Evolutionary conservation across 2,113 vertebrate genomes (phyloP), one percentile per base, ranked within the genome.

Genomic region (Muscicapa adusta): DNA sequence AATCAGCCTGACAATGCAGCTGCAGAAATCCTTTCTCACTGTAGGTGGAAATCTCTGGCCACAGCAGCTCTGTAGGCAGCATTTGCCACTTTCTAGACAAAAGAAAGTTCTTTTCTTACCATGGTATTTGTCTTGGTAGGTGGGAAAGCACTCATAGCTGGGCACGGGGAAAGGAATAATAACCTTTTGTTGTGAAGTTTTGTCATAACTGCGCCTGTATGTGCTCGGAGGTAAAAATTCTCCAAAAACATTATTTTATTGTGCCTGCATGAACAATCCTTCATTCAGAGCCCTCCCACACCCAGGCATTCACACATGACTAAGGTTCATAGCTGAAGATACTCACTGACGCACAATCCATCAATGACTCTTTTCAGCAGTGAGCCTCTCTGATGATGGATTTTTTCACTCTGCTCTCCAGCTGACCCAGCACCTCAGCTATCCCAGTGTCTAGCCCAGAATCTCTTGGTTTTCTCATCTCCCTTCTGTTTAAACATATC

Each of bases 401-500:
- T 90, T 80, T 92, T 91, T 89, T 88, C 7, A 25, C 48, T 47
- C 47, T 88, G 72, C 40, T 92, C 86, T 92, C 60, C 60, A 71
- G 60, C 68, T 95, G 94, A 94, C 75, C 85, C 85, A 93, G 54
- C 2, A 1, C 56, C 85, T 91, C 47, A 74, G 63, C 68, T 91
- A 36, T 60, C 31, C 76, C 4, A 0, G 28, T 71, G 82, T 67
- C 82, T 90, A 73, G 88, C 58, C 67, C 85, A 66, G 51, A 53
- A 73, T 51, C 42, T 76, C 60, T 88, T 73, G 74, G 26, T 65
- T 94, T 97, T 89, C 89, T 92, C 40, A 28, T 85, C 73, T 92
- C 62, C 48, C n/a, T 95, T 91, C 89, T 87, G 53, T 85, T 93
- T 88, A 76, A 89, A 89, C 51, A 43, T 85, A 87, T 79, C 42